phyloP scores from a whole-genome alignment of 2,888 invertebrate species.

The Lithodes maja region DNA sequence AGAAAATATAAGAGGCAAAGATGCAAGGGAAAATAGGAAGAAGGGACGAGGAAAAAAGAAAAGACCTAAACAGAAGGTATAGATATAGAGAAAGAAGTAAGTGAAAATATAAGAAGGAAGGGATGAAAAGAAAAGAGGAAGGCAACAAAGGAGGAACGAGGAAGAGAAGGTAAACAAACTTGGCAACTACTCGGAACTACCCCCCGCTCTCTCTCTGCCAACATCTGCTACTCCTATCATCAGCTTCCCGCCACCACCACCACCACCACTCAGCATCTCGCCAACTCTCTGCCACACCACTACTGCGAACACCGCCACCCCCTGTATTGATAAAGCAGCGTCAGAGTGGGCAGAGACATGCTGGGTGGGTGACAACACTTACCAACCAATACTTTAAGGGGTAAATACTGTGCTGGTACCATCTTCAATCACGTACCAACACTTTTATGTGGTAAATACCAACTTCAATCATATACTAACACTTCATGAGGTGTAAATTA shows the following conservation, averaged over 20 bases:
- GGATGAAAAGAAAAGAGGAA: too few species aligned
- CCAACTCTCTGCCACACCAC: neutral
- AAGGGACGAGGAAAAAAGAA: too few species aligned
- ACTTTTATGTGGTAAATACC: neutral
- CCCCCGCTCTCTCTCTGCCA: constrained; percentile 16
- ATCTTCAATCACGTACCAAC: neutral
- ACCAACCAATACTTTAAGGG: neutral
- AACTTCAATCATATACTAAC: too few species aligned
- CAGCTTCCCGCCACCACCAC: neutral
- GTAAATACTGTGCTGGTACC: neutral
- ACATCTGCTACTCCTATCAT: neutral
- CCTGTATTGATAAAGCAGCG: neutral
- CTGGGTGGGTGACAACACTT: neutral
- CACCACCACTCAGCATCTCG: neutral
- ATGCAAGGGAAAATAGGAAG: too few species aligned
- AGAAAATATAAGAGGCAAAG: too few species aligned
- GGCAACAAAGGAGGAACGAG: too few species aligned
- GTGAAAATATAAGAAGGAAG: too few species aligned
- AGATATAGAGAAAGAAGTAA: too few species aligned
- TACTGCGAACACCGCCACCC: neutral
- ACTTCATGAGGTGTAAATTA: too few species aligned
- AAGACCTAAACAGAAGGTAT: too few species aligned
- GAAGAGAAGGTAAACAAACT: neutral
- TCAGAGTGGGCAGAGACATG: neutral
- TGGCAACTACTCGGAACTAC: neutral